Conservation (phyloP, 2,888 invertebrate genomes). For the Cremastobaeus sp. region DNA sequence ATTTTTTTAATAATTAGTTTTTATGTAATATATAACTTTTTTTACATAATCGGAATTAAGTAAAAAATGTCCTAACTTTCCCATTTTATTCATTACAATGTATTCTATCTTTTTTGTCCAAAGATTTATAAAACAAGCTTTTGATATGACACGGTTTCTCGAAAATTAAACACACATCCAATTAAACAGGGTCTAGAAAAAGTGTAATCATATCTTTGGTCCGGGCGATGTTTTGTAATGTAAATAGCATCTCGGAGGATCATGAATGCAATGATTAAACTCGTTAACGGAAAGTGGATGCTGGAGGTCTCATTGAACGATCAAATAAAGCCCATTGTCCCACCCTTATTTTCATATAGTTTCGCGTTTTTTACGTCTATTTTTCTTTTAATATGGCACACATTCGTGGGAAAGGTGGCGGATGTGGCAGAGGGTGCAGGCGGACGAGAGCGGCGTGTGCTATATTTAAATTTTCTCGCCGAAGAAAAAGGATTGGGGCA, state of each 20-base stretch:
- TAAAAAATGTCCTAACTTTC: no score
- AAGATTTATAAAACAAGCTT: conserved; percentile 21
- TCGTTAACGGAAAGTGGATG: conserved; percentile 53
- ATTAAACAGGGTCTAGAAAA: conserved; percentile 41
- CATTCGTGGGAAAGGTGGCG: conserved; percentile 74
- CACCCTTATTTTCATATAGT: conserved; percentile 58
- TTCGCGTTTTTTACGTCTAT: conserved; percentile 62
- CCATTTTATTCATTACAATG: no score
- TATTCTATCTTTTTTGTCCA: no score
- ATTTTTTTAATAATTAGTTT: no score
- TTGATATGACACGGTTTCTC: conserved; percentile 19
- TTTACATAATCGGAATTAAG: no score
- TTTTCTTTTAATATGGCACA: conserved; percentile 71
- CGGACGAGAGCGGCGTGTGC: conserved; percentile 52
- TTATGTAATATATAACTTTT: no score
- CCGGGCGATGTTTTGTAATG: conserved; percentile 46
- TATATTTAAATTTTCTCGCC: conserved; percentile 70
- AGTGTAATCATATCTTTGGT: conserved; percentile 38
- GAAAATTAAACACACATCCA: conserved; percentile 45
- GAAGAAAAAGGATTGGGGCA: conserved; percentile 59
- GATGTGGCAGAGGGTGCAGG: conserved; percentile 63
- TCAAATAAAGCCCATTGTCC: conserved; percentile 43
- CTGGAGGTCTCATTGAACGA: conserved; percentile 44
- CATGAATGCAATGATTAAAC: conserved; percentile 50
- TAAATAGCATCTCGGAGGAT: conserved; percentile 45